phyloP scores from a whole-genome alignment of 2,888 invertebrate genomes.

The Lepidonotus clava region DNA sequence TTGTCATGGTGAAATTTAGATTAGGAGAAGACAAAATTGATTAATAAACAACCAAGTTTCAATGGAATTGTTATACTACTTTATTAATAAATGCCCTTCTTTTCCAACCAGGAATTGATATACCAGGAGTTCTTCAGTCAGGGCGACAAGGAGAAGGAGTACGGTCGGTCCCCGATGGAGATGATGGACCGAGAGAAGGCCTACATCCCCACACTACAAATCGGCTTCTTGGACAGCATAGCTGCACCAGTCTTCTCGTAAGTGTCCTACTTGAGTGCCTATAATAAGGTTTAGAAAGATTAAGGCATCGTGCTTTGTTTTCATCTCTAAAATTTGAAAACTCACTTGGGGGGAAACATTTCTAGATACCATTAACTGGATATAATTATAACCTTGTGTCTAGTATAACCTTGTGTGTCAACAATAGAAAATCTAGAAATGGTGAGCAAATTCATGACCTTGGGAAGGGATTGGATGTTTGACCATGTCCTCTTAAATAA shows the following conservation, averaged over 20 bases:
- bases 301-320: too few species aligned
- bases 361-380: neutral
- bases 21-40: too few species aligned
- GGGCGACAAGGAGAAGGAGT: constrained; percentile 90
- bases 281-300: too few species aligned
- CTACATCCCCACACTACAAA: constrained; percentile 90
- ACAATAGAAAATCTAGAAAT: too few species aligned
- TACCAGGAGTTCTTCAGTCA: constrained; percentile 93
- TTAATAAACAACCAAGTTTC: too few species aligned
- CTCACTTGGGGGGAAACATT: neutral
- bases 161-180: constrained; percentile 86
- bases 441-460: too few species aligned
- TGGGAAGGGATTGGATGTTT: too few species aligned
- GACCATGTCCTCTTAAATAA: too few species aligned
- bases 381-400: constrained; percentile 12
- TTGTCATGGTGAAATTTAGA: too few species aligned
- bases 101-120: constrained; percentile 87
- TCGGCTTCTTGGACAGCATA: constrained; percentile 86
- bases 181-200: constrained; percentile 92
- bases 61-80: too few species aligned
- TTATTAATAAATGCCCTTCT: too few species aligned
- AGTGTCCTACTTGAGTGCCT: neutral
- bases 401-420: too few species aligned
- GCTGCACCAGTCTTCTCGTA: constrained; percentile 83
- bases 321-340: neutral